Conservation (phyloP, 2,113 vertebrate genomes). For the Aix galericulata region DNA sequence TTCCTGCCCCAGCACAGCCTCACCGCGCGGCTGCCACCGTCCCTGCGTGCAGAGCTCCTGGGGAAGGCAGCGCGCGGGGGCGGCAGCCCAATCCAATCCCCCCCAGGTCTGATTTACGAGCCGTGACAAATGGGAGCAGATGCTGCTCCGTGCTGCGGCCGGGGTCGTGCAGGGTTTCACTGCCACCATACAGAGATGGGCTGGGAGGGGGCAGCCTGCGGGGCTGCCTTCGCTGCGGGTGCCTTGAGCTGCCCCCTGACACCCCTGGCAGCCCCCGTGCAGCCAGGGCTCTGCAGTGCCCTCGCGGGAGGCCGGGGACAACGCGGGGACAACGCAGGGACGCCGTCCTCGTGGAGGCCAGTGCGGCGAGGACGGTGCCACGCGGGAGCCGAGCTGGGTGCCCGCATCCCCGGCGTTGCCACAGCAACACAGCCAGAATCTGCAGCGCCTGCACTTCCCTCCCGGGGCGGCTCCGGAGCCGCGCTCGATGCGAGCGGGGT, state of each 20-base stretch:
- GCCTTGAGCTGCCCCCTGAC: too few species aligned
- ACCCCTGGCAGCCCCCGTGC: too few species aligned
- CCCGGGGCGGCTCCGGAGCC: too few species aligned
- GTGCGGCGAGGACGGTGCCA: background rate
- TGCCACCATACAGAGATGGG: accelerated
- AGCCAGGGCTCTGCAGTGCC: background rate
- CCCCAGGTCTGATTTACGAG: background rate
- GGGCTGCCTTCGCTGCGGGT: accelerated
- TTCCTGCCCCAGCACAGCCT: background rate
- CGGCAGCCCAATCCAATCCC: accelerated
- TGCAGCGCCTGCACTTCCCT: background rate
- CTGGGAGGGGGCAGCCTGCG: background rate
- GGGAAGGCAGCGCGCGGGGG: background rate
- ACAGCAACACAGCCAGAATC: background rate
- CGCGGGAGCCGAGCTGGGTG: background rate
- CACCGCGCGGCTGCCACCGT: background rate
- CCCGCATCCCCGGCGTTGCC: background rate
- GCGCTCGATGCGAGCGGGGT: too few species aligned
- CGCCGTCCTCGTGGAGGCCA: background rate
- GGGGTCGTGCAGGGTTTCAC: accelerated
- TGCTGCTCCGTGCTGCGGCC: accelerated
- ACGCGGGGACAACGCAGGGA: accelerated
- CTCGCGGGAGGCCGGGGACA: accelerated
- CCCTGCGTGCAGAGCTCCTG: background rate
- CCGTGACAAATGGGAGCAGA: background rate